These are phyloP conservation scores for Lithophane leautieri DNA, from an alignment of 2,888 invertebrate species.

Conservation along the genomic window DNA sequence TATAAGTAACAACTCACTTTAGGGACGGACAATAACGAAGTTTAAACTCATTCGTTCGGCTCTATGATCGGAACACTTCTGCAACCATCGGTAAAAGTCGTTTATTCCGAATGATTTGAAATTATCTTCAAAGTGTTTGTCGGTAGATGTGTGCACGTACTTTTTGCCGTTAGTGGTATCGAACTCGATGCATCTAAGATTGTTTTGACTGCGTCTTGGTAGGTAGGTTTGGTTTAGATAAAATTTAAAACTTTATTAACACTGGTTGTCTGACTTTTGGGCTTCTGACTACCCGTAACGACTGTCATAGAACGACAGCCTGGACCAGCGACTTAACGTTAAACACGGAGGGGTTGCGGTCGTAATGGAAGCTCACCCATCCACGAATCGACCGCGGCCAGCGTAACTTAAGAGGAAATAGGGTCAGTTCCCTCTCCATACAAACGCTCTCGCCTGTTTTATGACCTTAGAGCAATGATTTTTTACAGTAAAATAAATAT, in stretches of 20 bases:
- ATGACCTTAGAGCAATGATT: too few relatives aligned
- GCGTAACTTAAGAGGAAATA: too few relatives aligned
- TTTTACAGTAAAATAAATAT: too few relatives aligned
- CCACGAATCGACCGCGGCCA: too few relatives aligned
- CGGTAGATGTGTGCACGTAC: slow-evolving; percentile 25
- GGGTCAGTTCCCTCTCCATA: too few relatives aligned
- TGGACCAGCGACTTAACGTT: not conserved
- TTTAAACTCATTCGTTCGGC: slow-evolving; percentile 19
- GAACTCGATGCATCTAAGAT: slow-evolving; percentile 9
- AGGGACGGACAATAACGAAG: slow-evolving; percentile 30
- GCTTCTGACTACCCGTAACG: not conserved
- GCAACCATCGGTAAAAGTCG: slow-evolving; percentile 15
- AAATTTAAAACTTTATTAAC: too few relatives aligned
- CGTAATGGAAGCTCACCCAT: not conserved
- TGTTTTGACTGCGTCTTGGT: not conserved
- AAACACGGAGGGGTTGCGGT: not conserved
- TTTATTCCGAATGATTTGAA: slow-evolving; percentile 28
- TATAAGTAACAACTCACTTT: slow-evolving; percentile 29
- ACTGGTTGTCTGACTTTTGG: not conserved
- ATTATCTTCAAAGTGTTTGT: slow-evolving; percentile 3
- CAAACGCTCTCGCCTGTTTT: too few relatives aligned
- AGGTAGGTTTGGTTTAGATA: too few relatives aligned
- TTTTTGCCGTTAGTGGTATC: slow-evolving; percentile 49
- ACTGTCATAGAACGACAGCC: not conserved
- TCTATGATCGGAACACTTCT: slow-evolving; percentile 19